These are phyloP conservation scores for Tetramorium parvispinum DNA, from an alignment of 1,140 invertebrate species.

Conservation along the genomic window DNA sequence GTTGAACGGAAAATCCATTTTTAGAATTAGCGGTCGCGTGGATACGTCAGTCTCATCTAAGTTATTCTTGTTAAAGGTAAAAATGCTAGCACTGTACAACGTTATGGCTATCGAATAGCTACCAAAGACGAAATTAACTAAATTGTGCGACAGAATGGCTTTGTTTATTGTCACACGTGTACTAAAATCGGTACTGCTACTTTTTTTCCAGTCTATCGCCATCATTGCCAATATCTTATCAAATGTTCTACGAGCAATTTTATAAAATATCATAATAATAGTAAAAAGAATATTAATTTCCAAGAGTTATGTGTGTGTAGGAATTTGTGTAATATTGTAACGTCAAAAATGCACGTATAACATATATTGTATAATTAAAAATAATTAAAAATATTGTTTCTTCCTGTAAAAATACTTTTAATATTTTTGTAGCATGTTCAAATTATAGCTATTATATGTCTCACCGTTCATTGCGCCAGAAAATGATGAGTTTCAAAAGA, in stretches of 20 bases:
- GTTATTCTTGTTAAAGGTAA: not conserved
- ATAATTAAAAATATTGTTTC: not conserved
- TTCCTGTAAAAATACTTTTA: not conserved
- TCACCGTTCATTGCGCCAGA: slow-evolving; percentile 30
- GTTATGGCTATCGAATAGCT: not conserved
- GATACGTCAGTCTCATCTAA: not conserved
- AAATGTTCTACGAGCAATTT: slow-evolving; percentile 12
- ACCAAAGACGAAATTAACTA: not conserved
- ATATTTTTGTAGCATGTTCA: not conserved
- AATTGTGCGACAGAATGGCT: not conserved
- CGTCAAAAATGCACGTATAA: not conserved
- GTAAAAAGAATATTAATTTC: not conserved
- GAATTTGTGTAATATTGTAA: not conserved
- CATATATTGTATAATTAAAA: not conserved
- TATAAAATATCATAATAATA: not conserved
- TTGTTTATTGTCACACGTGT: not conserved
- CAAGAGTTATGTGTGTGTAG: not conserved
- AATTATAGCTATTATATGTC: not conserved
- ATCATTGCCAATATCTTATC: not conserved
- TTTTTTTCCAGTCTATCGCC: not conserved
- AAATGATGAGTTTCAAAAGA: not conserved
- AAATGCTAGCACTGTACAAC: not conserved
- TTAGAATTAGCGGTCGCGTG: slow-evolving; percentile 11
- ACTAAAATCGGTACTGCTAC: not conserved
- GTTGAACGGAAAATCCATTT: slow-evolving; percentile 54